Evolutionary conservation across 2,888 invertebrate species (phyloP).

Genomic region (Mythimna lalbum): DNA sequence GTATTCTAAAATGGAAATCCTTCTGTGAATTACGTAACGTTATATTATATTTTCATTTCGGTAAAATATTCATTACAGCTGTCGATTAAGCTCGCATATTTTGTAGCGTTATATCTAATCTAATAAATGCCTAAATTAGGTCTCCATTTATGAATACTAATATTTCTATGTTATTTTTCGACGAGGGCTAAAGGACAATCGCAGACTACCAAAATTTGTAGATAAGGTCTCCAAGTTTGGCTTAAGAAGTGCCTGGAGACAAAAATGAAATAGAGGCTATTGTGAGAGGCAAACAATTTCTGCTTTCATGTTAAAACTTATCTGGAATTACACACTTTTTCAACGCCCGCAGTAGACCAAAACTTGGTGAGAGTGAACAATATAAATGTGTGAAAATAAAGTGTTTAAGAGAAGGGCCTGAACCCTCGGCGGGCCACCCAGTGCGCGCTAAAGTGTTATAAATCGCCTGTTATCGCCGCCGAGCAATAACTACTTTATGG

Average conservation of each 20-base stretch:
- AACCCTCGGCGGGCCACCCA: constrained; percentile 66
- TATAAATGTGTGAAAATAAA: constrained; percentile 69
- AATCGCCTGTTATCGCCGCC: constrained; percentile 82
- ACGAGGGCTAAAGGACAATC: neutral
- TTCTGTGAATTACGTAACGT: constrained; percentile 32
- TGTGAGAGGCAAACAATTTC: constrained; percentile 22
- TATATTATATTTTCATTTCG: constrained; percentile 41
- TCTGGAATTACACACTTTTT: constrained; percentile 51
- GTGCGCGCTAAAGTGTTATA: constrained; percentile 81
- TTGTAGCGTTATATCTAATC: neutral
- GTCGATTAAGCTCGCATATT: constrained; percentile 30
- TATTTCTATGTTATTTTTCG: constrained; percentile 1
- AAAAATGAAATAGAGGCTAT: constrained; percentile 25
- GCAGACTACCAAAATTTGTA: constrained; percentile 1
- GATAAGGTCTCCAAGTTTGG: constrained; percentile 20
- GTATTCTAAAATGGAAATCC: constrained; percentile 39
- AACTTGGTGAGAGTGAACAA: constrained; percentile 48
- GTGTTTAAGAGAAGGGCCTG: constrained; percentile 62
- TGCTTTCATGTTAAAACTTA: constrained; percentile 41
- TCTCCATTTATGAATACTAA: neutral
- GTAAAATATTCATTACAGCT: constrained; percentile 35
- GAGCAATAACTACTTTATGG: constrained; percentile 85
- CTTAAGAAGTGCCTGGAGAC: constrained; percentile 11
- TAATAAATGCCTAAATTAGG: neutral
- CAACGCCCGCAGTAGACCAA: constrained; percentile 34